Conservation (phyloP, 2,797 vertebrate species). For the Orestias chungarensis region DNA sequence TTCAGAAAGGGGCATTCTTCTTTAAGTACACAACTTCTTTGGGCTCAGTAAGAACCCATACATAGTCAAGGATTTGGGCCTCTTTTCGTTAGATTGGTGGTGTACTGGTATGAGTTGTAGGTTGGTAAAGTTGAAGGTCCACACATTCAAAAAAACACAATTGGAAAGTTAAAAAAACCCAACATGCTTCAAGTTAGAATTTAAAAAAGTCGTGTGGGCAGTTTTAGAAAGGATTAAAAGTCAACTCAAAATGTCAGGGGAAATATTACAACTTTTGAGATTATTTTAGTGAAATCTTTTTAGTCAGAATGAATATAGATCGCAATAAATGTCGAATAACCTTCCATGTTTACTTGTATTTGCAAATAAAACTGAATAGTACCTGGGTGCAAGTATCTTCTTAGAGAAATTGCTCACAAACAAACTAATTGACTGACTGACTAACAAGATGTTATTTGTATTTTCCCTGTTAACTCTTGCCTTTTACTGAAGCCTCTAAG, state of each 20-base stretch:
- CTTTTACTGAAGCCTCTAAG: slow-evolving; percentile 54
- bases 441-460: slow-evolving; percentile 5
- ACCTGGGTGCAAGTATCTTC: background rate
- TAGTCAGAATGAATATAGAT: background rate
- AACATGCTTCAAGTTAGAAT: background rate
- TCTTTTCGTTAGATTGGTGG: slow-evolving; percentile 31
- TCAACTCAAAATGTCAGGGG: background rate
- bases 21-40: slow-evolving; percentile 49
- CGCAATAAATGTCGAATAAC: background rate
- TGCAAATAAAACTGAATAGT: background rate
- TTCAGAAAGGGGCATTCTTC: slow-evolving; percentile 49
- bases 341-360: background rate
- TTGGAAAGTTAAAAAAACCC: slow-evolving; percentile 6
- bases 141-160: slow-evolving; percentile 19
- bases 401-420: background rate
- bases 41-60: slow-evolving; percentile 44
- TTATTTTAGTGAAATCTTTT: slow-evolving; percentile 1
- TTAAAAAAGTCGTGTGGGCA: background rate
- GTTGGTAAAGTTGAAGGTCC: slow-evolving; percentile 15
- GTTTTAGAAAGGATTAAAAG: background rate
- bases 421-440: slow-evolving; percentile 13
- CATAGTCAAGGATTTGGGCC: slow-evolving; percentile 43
- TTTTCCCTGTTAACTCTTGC: slow-evolving; percentile 24
- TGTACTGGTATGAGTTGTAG: slow-evolving; percentile 37
- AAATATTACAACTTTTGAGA: background rate